Evolutionary conservation across 2,797 vertebrate genomes (phyloP), one percentile per base, ranked within the genome.

Genomic region (Chelidonichthys spinosus): DNA sequence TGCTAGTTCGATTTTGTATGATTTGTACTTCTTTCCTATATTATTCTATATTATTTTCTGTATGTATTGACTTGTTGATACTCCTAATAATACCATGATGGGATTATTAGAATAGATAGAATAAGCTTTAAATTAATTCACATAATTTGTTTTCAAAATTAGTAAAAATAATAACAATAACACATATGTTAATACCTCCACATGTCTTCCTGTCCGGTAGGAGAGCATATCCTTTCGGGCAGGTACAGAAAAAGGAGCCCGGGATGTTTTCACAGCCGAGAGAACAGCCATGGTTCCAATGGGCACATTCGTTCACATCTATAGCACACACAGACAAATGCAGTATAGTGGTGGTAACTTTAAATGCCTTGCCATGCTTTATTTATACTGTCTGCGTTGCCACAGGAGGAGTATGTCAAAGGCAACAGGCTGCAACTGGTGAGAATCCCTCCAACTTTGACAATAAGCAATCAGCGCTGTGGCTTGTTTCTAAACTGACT

Each of bases 171-270:
- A 39, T 39, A 11, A 7, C 2, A 50, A 10, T 6, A 32, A 25
- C 0, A 62, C 7, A 11, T 6, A 4, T 46, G 0, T 63, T 37
- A 59, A 0, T 93, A 99, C 96, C 95, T 56, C 92, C 94, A 66
- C 97, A 99, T 0, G 94, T 96, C 90, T 96, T 99, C 83, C 93
- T 94, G 52, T 98, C 97, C 0, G 96, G 91, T 63, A 98, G 93
- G 67, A 99, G 94, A 69, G 94, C 84, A 18, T 97, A 99, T 32
- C 96, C 96, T 70, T 85, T 76, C 0, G 98, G 97, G 55, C 98
- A 99, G 36, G 96, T 97, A 74, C 97, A 99, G 76, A 97, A 96
- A 82, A 98, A 99, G n/a, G 97, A 97, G 3, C 97, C 98, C 1
- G 96, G 97, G 53, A 92, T 87, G 76, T 99, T 99, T 89, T 97